These are phyloP conservation scores for Ondatra zibethicus DNA, from an alignment of 2,113 vertebrate genomes.

Conservation along the genomic window DNA sequence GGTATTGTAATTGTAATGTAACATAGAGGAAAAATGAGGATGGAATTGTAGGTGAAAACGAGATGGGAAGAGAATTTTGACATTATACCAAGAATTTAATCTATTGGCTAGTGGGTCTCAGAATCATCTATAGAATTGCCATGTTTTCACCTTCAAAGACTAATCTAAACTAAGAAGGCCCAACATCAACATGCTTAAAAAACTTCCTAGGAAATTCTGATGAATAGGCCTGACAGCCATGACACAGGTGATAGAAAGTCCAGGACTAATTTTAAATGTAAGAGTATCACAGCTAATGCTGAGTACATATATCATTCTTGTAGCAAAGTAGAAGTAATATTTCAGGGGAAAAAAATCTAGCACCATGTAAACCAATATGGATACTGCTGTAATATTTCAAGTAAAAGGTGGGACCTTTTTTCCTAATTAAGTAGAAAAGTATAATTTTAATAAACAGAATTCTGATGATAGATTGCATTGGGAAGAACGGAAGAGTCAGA, in stretches of 20 bases:
- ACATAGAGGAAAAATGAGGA: neutral
- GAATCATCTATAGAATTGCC: neutral
- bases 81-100: neutral
- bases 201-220: neutral
- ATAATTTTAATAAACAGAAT: neutral
- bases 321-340: neutral
- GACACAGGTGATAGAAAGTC: neutral
- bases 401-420: neutral
- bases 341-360: neutral
- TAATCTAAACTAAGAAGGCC: neutral
- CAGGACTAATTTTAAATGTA: neutral
- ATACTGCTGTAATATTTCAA: neutral
- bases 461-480: neutral
- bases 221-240: neutral
- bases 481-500: neutral
- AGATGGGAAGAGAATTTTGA: neutral
- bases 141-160: neutral
- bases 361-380: neutral
- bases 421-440: neutral
- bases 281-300: neutral
- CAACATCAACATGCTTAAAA: neutral
- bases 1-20: neutral
- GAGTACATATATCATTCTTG: neutral
- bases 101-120: neutral
- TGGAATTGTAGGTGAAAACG: neutral